Percentiles rank a stretch among this genome's conserved stretches.
These are phyloP conservation scores for Sinotaia quadrata DNA, from an alignment of 2,888 invertebrate genomes.

Conservation along the genomic window DNA sequence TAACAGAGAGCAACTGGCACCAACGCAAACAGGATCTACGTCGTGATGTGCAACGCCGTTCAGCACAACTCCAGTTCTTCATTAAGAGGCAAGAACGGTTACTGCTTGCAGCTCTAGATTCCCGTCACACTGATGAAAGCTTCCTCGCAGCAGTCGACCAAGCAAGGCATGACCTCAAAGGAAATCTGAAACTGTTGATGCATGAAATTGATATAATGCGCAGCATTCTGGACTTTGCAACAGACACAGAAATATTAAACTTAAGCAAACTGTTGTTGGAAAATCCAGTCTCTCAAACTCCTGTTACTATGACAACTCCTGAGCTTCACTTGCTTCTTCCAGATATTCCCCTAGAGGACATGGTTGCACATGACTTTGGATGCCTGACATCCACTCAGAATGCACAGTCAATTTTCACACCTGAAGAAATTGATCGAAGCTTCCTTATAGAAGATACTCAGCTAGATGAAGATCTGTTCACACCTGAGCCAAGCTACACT, in stretches of 20 bases:
- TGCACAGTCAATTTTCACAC: constrained; percentile 24
- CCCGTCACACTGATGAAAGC: constrained; percentile 32
- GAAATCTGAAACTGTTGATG: constrained; percentile 36
- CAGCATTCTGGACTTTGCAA: constrained; percentile 38
- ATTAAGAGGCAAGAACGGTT: constrained; percentile 49
- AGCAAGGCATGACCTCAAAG: constrained; percentile 31
- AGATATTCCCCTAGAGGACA: constrained; percentile 30
- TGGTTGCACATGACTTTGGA: constrained; percentile 35
- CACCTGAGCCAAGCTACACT: not conserved
- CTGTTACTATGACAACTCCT: constrained; percentile 33
- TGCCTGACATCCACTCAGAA: constrained; percentile 23
- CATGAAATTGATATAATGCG: constrained; percentile 39
- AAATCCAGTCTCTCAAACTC: constrained; percentile 29
- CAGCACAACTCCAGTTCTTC: constrained; percentile 47
- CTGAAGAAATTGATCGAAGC: constrained; percentile 16
- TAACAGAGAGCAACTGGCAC: constrained; percentile 43
- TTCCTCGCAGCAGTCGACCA: constrained; percentile 33
- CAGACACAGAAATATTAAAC: constrained; percentile 35
- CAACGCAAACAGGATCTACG: constrained; percentile 41
- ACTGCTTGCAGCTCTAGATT: constrained; percentile 48
- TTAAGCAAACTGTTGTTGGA: constrained; percentile 31
- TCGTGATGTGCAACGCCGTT: constrained; percentile 45
- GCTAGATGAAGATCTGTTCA: constrained; percentile 10
- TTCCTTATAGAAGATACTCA: not conserved
- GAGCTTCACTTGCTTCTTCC: constrained; percentile 30